phyloP scores from a whole-genome alignment of 2,113 vertebrate species.

The Cygnus atratus region DNA sequence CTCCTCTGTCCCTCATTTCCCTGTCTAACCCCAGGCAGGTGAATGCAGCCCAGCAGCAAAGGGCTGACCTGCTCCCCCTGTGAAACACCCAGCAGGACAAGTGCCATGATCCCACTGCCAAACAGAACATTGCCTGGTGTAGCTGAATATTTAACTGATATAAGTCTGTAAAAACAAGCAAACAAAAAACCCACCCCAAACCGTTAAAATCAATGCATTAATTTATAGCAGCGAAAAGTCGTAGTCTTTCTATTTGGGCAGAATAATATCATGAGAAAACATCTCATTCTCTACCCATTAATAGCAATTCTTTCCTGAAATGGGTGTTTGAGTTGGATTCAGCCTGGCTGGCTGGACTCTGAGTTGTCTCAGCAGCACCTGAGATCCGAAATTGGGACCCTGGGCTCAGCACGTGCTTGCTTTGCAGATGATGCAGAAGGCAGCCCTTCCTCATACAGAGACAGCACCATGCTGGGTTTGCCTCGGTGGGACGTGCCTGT shows the following conservation, averaged over 20 bases:
- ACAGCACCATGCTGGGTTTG: not conserved
- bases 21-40: rapidly evolving
- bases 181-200: not conserved
- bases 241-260: not conserved
- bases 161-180: not conserved
- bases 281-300: not conserved
- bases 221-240: not conserved
- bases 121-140: not conserved
- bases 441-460: not conserved
- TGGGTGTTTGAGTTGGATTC: not conserved
- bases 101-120: too few species aligned
- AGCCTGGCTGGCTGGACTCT: not conserved
- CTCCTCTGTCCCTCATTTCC: not conserved
- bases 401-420: not conserved
- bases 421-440: not conserved
- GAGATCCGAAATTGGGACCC: not conserved
- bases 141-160: not conserved
- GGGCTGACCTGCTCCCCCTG: not conserved
- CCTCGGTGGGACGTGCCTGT: not conserved
- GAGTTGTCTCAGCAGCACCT: not conserved
- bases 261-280: not conserved
- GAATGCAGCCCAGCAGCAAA: not conserved
- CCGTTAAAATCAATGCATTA: not conserved
- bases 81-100: rapidly evolving
- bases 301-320: not conserved